Evolutionary conservation across 2,113 vertebrate species (phyloP), one percentile per base, ranked within the genome.

Genomic region (Spheniscus mendiculus): DNA sequence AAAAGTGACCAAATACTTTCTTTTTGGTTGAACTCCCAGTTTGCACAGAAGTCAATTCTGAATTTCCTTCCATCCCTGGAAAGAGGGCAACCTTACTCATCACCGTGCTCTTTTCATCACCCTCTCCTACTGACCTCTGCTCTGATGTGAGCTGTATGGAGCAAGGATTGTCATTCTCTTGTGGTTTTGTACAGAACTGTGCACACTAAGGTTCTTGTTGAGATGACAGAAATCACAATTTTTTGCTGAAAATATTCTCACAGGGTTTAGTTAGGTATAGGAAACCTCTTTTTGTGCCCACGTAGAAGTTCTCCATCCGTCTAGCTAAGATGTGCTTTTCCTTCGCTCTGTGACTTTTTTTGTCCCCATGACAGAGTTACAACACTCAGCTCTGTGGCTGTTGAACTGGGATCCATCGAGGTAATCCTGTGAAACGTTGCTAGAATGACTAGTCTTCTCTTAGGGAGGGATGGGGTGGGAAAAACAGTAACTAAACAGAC

Each of bases 261-360:
- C 1, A 0, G 11, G 11, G 10, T 34, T 87, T 65, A 44, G 49
- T 40, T 36, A n/a, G 44, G 49, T 30, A 27, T 3, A 58, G n/a
- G 26, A 77, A 59, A 74, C 23, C 36, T 6, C 18, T 53, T 13
- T 34, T 47, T 44, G 15, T 44, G 25, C 9, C 50, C 61, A 23
- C 9, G 44, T 36, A 20, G 32, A 55, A 55, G 22, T 38, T 66
- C 20, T 71, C 65, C 27, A 15, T 15, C 27, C 38, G 4, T 19
- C 15, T n/a, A 44, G 14, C 45, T 21, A 44, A 40, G 27, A 23
- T 13, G 12, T 59, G 56, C 10, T 81, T 59, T 69, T 67, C 16
- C 40, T 91, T 77, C 0, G 0, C 38, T 69, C 73, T 2, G 0
- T 32, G 32, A 15, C 32, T 26, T 85, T 2, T 40, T 78, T 55